Percentiles rank a stretch among this genome's conserved stretches.
Evolutionary conservation across 2,797 vertebrate genomes (phyloP).

Genomic region (Carcharodon carcharias): DNA sequence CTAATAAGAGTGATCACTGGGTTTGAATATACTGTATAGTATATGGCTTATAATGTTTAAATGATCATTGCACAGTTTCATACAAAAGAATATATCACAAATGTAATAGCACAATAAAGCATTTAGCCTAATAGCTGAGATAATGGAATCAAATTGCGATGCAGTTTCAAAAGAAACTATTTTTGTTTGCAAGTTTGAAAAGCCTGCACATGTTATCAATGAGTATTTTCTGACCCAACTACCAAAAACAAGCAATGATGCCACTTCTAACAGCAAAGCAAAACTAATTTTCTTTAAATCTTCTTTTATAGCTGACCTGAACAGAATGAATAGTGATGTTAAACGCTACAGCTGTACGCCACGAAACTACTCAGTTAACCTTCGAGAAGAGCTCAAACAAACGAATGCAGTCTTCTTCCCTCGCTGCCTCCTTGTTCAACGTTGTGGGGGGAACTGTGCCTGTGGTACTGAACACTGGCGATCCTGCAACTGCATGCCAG

Average conservation of each 20-base stretch:
- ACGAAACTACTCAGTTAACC: constrained; percentile 85
- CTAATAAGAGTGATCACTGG: neutral
- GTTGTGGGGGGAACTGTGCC: constrained; percentile 89
- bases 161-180: neutral
- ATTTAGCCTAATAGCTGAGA: neutral
- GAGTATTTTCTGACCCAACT: neutral
- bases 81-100: neutral
- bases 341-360: constrained; percentile 92
- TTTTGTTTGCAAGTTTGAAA: neutral
- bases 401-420: constrained; percentile 88
- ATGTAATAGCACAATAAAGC: neutral
- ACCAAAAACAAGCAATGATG: neutral
- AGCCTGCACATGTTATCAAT: neutral
- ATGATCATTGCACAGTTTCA: neutral
- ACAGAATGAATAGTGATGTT: constrained; percentile 84
- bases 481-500: constrained; percentile 73
- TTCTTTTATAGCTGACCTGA: constrained; percentile 73
- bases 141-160: neutral
- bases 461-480: constrained; percentile 80
- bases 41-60: neutral
- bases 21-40: neutral
- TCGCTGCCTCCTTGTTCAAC: constrained; percentile 85
- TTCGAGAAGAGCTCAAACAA: constrained; percentile 80
- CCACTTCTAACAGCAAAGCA: neutral
- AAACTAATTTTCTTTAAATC: neutral